phyloP scores from a whole-genome alignment of 2,113 vertebrate genomes.

The Clarias macrocephalus region DNA sequence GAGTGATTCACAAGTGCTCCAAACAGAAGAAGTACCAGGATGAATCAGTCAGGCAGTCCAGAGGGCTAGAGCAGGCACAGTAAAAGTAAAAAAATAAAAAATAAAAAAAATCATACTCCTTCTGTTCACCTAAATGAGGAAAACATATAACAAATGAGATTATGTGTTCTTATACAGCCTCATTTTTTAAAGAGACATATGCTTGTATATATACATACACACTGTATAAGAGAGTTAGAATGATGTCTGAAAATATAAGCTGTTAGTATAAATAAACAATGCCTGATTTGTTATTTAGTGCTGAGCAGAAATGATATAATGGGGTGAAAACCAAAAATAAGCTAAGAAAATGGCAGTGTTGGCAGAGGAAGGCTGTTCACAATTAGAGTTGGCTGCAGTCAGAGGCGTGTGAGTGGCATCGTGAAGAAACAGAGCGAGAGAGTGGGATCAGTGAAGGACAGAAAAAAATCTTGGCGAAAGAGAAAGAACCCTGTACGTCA shows the following conservation, averaged over 20 bases:
- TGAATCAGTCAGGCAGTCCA: not conserved
- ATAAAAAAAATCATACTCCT: not conserved
- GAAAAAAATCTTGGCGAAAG: not conserved
- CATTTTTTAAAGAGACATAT: too few species aligned
- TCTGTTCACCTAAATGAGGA: not conserved
- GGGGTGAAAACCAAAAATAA: not conserved
- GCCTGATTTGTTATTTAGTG: not conserved
- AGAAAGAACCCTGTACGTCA: not conserved
- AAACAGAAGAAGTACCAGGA: not conserved
- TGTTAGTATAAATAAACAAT: slow-evolving; percentile 6
- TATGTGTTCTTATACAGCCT: too few species aligned
- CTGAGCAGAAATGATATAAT: not conserved
- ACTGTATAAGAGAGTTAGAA: too few species aligned
- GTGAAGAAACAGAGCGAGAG: not conserved
- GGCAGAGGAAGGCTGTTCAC: not conserved
- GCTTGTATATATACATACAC: too few species aligned
- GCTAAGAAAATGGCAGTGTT: not conserved
- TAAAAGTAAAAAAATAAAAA: not conserved
- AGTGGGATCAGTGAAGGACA: not conserved
- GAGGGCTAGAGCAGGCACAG: not conserved
- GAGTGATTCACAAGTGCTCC: not conserved
- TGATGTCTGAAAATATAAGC: not conserved
- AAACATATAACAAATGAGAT: not conserved
- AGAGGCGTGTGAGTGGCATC: not conserved
- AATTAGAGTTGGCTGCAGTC: not conserved